These are phyloP conservation scores for Lutraria rhynchaena DNA, from an alignment of 1,140 invertebrate genomes.

Conservation along the genomic window DNA sequence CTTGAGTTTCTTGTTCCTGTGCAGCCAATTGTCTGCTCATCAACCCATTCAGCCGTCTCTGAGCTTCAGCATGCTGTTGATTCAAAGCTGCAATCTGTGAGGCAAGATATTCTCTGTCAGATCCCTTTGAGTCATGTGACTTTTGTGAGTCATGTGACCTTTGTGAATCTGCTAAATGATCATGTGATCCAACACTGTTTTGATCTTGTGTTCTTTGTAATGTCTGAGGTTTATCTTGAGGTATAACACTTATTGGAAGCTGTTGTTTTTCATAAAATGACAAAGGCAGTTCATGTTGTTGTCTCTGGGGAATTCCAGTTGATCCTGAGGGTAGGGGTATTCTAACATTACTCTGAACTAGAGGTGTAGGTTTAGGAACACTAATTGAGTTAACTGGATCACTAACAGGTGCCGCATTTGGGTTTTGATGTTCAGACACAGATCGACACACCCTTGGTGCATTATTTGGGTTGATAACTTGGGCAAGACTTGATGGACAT, in stretches of 20 bases:
- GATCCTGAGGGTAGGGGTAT: constrained; percentile 34
- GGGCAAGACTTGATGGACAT: constrained; percentile 28
- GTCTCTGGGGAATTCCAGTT: constrained; percentile 12
- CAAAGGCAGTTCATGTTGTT: constrained; percentile 11
- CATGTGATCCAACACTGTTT: neutral
- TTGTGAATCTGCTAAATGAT: neutral
- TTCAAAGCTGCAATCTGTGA: constrained; percentile 75
- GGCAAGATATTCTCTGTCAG: constrained; percentile 62
- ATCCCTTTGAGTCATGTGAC: constrained; percentile 17
- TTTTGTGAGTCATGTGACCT: constrained; percentile 38
- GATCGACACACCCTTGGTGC: constrained; percentile 1
- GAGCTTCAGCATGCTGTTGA: constrained; percentile 75
- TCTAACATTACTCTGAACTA: constrained; percentile 74
- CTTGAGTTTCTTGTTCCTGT: constrained; percentile 53
- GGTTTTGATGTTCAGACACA: neutral
- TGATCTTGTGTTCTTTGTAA: constrained; percentile 35
- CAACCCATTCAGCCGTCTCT: constrained; percentile 68
- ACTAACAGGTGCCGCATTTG: constrained; percentile 8
- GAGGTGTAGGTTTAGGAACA: constrained; percentile 73
- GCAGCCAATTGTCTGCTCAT: constrained; percentile 61
- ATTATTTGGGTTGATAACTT: constrained; percentile 16
- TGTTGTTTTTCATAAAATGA: constrained; percentile 48
- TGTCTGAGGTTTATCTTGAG: constrained; percentile 41
- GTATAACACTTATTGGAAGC: constrained; percentile 34
- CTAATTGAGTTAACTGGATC: constrained; percentile 60